phyloP scores from a whole-genome alignment of 2,797 vertebrate species.

The Urosaurus nigricauda region DNA sequence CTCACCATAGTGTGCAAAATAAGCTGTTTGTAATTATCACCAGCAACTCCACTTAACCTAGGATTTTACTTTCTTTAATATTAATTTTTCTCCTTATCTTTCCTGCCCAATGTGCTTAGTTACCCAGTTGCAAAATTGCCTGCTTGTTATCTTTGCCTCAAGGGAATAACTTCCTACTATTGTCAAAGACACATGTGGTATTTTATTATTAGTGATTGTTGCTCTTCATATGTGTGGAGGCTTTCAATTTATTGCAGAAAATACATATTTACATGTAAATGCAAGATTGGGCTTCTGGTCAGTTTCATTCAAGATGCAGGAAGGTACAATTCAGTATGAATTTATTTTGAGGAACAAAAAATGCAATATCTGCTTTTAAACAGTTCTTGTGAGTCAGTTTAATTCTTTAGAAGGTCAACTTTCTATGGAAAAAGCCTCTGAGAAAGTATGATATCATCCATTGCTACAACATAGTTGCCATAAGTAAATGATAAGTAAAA shows the following conservation, averaged over 20 bases:
- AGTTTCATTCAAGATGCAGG: constrained; percentile 6
- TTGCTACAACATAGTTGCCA: not conserved
- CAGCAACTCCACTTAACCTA: not conserved
- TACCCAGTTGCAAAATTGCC: constrained; percentile 8
- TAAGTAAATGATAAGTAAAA: too few species aligned
- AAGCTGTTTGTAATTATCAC: constrained; percentile 18
- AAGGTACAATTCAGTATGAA: not conserved
- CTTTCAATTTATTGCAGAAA: not conserved
- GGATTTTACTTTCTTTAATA: constrained; percentile 18
- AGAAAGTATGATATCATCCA: not conserved
- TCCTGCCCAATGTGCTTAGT: not conserved
- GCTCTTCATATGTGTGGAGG: not conserved
- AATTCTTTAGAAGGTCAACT: not conserved
- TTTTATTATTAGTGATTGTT: constrained; percentile 23
- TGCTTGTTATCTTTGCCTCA: constrained; percentile 11
- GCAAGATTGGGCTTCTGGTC: not conserved
- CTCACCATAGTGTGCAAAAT: not conserved
- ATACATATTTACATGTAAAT: not conserved
- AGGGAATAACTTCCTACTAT: not conserved
- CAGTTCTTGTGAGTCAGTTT: not conserved
- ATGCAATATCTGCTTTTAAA: not conserved
- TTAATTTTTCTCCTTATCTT: constrained; percentile 3
- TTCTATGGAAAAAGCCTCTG: not conserved
- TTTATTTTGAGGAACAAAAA: not conserved
- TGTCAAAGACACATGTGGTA: constrained; percentile 14